phyloP scores from a whole-genome alignment of 2,113 vertebrate species.

The Ageneiosus marmoratus region DNA sequence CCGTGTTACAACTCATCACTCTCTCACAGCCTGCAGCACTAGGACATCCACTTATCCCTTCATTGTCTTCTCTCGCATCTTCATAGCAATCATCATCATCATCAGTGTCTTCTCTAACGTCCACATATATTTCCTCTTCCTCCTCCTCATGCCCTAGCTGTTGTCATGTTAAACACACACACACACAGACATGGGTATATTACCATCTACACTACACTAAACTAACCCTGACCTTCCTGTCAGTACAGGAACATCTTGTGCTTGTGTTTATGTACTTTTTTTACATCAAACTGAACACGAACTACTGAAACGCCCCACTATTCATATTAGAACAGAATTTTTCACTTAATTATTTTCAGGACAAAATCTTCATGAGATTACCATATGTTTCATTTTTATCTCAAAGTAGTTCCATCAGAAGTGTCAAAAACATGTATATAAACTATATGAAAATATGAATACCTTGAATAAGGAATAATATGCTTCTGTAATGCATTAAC shows the following conservation, averaged over 20 bases:
- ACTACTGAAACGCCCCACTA: not conserved
- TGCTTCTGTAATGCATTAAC: not conserved
- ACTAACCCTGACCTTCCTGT: not conserved
- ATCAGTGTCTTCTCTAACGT: slow-evolving; percentile 25
- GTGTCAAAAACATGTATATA: not conserved
- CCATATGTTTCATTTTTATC: not conserved
- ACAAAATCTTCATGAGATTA: not conserved
- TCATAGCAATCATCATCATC: slow-evolving; percentile 38
- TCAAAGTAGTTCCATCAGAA: not conserved
- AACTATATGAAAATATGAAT: not conserved
- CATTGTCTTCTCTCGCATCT: slow-evolving; percentile 51
- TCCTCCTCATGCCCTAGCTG: slow-evolving; percentile 23
- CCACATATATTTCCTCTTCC: slow-evolving; percentile 47
- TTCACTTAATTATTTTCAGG: not conserved
- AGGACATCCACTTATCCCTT: slow-evolving; percentile 48
- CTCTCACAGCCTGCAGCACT: slow-evolving; percentile 63
- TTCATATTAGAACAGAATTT: not conserved
- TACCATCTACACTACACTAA: not conserved
- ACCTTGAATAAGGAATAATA: not conserved
- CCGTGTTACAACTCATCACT: slow-evolving; percentile 53
- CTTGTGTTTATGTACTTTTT: not conserved
- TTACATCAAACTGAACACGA: not conserved
- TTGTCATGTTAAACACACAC: slow-evolving; percentile 57
- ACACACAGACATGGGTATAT: slow-evolving; percentile 38
- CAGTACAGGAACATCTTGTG: not conserved